phyloP scores from a whole-genome alignment of 2,113 vertebrate genomes.

The Natator depressus region DNA sequence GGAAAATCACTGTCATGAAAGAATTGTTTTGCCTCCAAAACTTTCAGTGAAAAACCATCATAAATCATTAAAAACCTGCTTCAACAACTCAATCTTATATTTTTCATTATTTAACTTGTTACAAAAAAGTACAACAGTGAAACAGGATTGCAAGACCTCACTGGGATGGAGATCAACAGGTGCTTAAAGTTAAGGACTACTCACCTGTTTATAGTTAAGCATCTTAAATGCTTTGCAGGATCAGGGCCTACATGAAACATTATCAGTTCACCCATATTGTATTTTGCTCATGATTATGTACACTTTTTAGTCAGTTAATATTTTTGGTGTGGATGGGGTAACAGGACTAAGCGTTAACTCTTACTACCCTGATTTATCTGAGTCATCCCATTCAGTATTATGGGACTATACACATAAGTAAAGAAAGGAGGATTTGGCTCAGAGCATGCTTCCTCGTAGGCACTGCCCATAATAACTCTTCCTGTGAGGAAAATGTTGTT shows the following conservation, averaged over 20 bases:
- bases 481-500: background rate
- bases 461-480: background rate
- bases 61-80: background rate
- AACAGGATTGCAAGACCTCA: background rate
- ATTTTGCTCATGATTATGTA: background rate
- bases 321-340: background rate
- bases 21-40: background rate
- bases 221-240: rapidly evolving
- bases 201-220: rapidly evolving
- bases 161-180: rapidly evolving
- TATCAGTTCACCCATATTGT: background rate
- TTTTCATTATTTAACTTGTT: background rate
- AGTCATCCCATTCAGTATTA: background rate
- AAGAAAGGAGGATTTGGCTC: background rate
- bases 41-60: background rate
- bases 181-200: background rate
- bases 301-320: background rate
- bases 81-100: background rate
- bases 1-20: background rate
- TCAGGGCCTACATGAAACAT: background rate
- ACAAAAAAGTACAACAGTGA: background rate
- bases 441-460: background rate
- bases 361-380: background rate
- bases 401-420: background rate
- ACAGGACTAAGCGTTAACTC: background rate